Evolutionary conservation across 2,797 vertebrate species (phyloP).

Genomic region (Choloepus didactylus): DNA sequence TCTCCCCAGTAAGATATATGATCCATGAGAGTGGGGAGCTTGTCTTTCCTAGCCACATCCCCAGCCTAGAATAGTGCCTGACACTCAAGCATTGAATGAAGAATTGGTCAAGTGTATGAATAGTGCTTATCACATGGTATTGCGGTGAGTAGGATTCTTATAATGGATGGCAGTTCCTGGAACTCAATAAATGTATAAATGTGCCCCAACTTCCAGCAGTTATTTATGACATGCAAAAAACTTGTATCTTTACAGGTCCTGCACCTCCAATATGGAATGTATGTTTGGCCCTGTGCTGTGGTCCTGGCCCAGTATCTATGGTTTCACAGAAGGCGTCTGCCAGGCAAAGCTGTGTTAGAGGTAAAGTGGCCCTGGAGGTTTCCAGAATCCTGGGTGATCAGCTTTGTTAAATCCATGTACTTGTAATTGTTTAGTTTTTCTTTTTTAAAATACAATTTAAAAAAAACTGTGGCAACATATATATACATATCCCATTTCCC

Average conservation of each 20-base stretch:
- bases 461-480: too few species aligned
- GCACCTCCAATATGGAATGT: slow-evolving; percentile 94
- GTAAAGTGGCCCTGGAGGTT: slow-evolving; percentile 83
- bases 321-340: slow-evolving; percentile 87
- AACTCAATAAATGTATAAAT: not conserved
- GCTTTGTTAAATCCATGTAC: not conserved
- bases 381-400: not conserved
- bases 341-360: slow-evolving; percentile 92
- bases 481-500: too few species aligned
- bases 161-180: not conserved
- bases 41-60: not conserved
- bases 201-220: not conserved
- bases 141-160: not conserved
- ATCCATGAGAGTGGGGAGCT: not conserved
- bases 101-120: not conserved
- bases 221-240: not conserved
- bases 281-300: slow-evolving; percentile 95
- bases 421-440: not conserved
- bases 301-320: slow-evolving; percentile 96
- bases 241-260: slow-evolving; percentile 89
- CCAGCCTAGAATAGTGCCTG: not conserved
- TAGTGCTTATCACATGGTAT: not conserved
- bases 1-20: not conserved
- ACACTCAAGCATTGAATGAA: not conserved
- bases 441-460: too few species aligned